These are phyloP conservation scores for Cynopterus brachyotis DNA, from an alignment of 2,113 vertebrate genomes.

Conservation along the genomic window DNA sequence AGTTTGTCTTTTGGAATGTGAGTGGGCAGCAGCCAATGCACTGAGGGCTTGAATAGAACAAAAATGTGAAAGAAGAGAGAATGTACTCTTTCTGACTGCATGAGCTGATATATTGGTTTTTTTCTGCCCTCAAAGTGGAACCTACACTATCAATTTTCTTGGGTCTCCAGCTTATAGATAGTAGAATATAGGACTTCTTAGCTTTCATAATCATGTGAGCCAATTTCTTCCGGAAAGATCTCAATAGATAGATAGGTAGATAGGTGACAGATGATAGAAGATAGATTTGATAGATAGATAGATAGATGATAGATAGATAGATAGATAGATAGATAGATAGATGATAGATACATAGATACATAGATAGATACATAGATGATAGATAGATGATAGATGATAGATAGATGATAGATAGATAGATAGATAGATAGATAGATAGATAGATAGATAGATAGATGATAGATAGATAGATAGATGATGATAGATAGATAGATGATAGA, in stretches of 20 bases:
- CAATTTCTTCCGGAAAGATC: background rate
- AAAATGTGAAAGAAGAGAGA: no score
- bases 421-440: no score
- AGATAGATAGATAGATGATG: no score
- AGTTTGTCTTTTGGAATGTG: background rate
- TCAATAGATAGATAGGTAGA: background rate
- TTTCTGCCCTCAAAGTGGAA: background rate
- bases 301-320: background rate
- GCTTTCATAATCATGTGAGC: background rate
- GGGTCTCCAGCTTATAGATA: background rate
- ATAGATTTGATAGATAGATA: background rate
- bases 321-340: background rate
- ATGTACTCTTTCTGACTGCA: background rate
- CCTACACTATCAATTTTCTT: background rate
- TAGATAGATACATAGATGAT: no score
- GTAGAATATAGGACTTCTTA: background rate
- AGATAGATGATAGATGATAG: no score
- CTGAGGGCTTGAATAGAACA: background rate
- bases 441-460: no score
- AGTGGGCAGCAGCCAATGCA: accelerated
- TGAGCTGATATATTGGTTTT: background rate
- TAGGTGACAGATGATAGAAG: no score
- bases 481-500: no score
- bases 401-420: no score
- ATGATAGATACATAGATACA: no score